A percentile compares a stretch with the other conserved stretches of the same genome.
Evolutionary conservation across 2,888 invertebrate species (phyloP).

Genomic region (Notodonta ziczac): DNA sequence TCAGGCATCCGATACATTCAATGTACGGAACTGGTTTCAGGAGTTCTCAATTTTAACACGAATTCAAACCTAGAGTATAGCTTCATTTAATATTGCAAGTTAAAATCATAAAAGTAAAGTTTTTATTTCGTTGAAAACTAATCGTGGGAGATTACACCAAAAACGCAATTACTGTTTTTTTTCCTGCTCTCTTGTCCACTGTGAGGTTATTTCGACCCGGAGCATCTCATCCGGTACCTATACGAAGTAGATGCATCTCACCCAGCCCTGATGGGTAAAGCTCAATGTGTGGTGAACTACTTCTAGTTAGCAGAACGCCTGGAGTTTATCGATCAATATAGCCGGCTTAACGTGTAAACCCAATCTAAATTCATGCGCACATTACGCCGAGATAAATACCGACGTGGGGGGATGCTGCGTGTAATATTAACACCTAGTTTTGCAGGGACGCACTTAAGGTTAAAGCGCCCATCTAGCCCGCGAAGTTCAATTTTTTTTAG

Average conservation of each 20-base stretch:
- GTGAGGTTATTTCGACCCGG: too few relatives aligned
- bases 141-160: too few relatives aligned
- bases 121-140: too few relatives aligned
- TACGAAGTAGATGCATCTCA: too few relatives aligned
- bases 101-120: too few relatives aligned
- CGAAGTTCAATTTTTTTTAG: too few relatives aligned
- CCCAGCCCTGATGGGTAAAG: too few relatives aligned
- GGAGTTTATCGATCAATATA: background rate
- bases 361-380: background rate
- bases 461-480: background rate
- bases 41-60: background rate
- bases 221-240: too few relatives aligned
- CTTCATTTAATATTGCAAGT: too few relatives aligned
- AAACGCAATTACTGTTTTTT: too few relatives aligned
- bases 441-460: background rate
- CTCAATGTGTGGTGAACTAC: too few relatives aligned
- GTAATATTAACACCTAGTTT: background rate
- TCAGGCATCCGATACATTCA: conserved; percentile 1
- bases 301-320: background rate
- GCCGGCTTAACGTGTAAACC: background rate
- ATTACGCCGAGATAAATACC: background rate
- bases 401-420: background rate
- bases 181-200: too few relatives aligned
- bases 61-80: background rate
- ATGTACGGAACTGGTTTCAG: background rate